phyloP scores from a whole-genome alignment of 2,797 vertebrate genomes.

The Sardinella longiceps region DNA sequence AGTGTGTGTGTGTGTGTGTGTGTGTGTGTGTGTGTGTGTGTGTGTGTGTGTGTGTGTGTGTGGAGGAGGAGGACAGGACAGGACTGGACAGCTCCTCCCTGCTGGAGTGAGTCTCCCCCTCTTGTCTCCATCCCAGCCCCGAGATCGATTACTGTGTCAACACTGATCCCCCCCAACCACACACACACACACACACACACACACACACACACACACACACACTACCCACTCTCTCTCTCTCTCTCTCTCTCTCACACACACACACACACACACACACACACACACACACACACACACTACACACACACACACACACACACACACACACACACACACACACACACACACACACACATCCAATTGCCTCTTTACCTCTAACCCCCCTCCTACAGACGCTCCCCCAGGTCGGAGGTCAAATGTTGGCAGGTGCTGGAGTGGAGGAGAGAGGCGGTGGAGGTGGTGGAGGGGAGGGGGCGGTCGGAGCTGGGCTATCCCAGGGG shows the following conservation, averaged over 20 bases:
- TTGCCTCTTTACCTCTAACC: conserved; percentile 36
- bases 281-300: neutral
- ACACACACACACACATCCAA: too few relatives aligned
- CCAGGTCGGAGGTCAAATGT: conserved; percentile 70
- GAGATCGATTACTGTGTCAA: conserved; percentile 2
- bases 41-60: too few relatives aligned
- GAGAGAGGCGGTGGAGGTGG: conserved; percentile 50
- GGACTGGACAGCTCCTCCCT: neutral
- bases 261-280: neutral
- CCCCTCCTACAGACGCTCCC: conserved; percentile 63
- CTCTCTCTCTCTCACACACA: neutral
- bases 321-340: neutral
- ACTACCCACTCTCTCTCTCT: too few relatives aligned
- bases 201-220: neutral
- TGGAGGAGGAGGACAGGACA: too few relatives aligned
- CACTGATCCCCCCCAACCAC: neutral
- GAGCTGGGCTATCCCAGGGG: conserved; percentile 67
- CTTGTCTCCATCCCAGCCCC: neutral
- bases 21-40: too few relatives aligned
- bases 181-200: neutral
- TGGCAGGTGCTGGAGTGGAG: conserved; percentile 70
- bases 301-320: neutral
- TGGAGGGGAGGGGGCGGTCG: conserved; percentile 45
- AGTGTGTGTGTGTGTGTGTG: too few relatives aligned
- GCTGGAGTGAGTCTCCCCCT: neutral